Evolutionary conservation across 2,797 vertebrate genomes (phyloP).

Genomic region (Cyprinella venusta): DNA sequence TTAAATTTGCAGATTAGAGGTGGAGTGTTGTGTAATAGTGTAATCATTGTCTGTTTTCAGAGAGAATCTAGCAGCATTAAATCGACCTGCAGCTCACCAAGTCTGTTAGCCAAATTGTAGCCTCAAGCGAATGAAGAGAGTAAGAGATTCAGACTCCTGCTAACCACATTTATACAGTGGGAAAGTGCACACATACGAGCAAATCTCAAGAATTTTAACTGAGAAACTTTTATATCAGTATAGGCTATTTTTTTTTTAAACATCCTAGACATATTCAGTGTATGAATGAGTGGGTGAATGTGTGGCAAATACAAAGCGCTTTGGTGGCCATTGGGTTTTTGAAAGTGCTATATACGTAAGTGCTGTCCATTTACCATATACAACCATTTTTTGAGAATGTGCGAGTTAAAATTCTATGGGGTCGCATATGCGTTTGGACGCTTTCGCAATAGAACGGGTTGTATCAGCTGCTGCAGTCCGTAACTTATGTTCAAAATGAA

Average conservation of each 20-base stretch:
- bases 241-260: not conserved
- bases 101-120: conserved; percentile 43
- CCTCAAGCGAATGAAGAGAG: conserved; percentile 27
- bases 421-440: too few species aligned
- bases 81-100: conserved; percentile 35
- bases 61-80: conserved; percentile 28
- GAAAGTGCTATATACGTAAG: too few species aligned
- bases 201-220: not conserved
- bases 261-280: not conserved
- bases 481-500: too few species aligned
- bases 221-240: not conserved
- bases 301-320: too few species aligned
- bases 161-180: conserved; percentile 27
- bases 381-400: too few species aligned
- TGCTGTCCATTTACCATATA: too few species aligned
- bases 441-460: too few species aligned
- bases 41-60: conserved; percentile 43
- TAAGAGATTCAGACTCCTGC: not conserved
- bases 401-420: too few species aligned
- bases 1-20: conserved; percentile 27
- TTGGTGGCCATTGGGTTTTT: too few species aligned
- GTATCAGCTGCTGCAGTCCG: too few species aligned
- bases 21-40: conserved; percentile 29
- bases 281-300: too few species aligned
- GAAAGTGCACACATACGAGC: not conserved